phyloP scores from a whole-genome alignment of 1,140 invertebrate species.

The Eciton burchellii region DNA sequence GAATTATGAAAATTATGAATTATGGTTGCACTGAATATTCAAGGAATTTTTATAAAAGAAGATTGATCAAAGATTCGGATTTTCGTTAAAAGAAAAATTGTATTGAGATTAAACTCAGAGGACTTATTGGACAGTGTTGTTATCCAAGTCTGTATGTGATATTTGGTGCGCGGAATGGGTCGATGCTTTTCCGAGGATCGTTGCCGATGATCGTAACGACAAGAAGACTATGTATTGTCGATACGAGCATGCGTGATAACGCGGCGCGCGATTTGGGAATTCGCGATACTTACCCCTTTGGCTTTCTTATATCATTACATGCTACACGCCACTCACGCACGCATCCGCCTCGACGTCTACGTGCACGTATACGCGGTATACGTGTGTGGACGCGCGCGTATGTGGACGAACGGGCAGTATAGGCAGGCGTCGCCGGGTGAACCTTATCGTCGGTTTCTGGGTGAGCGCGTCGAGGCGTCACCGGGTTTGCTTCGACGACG shows the following conservation, averaged over 20 bases:
- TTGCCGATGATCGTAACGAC: background rate
- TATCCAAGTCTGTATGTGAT: constrained; percentile 14
- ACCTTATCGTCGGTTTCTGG: constrained; percentile 85
- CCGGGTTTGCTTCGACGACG: constrained; percentile 79
- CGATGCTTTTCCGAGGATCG: background rate
- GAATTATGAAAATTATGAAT: too few species aligned
- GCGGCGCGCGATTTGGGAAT: constrained; percentile 47
- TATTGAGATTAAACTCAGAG: background rate
- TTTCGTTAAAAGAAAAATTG: background rate
- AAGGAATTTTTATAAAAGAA: too few species aligned
- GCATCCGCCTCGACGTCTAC: constrained; percentile 39
- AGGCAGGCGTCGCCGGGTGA: constrained; percentile 82
- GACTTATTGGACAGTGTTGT: background rate
- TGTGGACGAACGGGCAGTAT: constrained; percentile 63
- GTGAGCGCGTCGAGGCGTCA: constrained; percentile 84
- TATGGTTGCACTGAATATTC: too few species aligned
- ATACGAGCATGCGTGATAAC: constrained; percentile 46
- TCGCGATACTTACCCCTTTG: constrained; percentile 33
- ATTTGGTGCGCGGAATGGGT: background rate
- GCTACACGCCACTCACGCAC: constrained; percentile 72
- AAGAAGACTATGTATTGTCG: constrained; percentile 31
- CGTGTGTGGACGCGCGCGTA: constrained; percentile 33
- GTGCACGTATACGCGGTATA: background rate
- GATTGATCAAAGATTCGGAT: too few species aligned
- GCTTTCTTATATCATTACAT: constrained; percentile 68